Conservation (phyloP, 2,797 vertebrate genomes). For the Coregonus ussuriensis region DNA sequence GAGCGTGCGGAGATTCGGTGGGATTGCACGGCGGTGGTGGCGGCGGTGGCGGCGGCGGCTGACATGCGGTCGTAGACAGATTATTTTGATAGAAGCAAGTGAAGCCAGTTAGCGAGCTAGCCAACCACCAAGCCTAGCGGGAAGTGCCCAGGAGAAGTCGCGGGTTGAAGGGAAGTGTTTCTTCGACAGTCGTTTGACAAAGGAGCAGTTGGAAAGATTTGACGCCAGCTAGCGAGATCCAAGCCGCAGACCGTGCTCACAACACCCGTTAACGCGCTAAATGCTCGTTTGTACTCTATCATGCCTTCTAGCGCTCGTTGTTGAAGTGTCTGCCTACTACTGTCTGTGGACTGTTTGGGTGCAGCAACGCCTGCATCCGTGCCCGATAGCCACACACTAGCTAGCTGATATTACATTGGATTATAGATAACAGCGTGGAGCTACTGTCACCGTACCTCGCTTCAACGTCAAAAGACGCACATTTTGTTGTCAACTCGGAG, state of each 20-base stretch:
- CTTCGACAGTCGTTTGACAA: slow-evolving; percentile 19
- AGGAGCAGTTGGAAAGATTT: slow-evolving; percentile 16
- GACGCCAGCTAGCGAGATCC: not conserved
- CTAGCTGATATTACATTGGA: slow-evolving; percentile 25
- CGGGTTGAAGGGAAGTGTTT: slow-evolving; percentile 40
- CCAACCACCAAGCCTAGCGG: slow-evolving; percentile 34
- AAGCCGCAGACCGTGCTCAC: not conserved
- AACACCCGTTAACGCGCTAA: not conserved
- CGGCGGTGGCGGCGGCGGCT: no score
- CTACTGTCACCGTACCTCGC: no score
- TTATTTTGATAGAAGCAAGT: slow-evolving; percentile 15
- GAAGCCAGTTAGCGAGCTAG: slow-evolving; percentile 52
- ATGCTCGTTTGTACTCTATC: not conserved
- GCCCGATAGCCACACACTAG: slow-evolving; percentile 44
- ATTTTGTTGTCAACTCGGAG: not conserved
- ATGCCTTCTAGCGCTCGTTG: not conserved
- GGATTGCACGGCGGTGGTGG: not conserved
- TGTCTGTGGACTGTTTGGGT: slow-evolving; percentile 17
- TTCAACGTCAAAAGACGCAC: not conserved
- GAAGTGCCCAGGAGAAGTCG: not conserved
- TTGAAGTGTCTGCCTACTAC: slow-evolving; percentile 21
- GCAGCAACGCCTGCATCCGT: slow-evolving; percentile 11
- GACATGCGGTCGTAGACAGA: slow-evolving; percentile 10
- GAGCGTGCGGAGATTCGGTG: not conserved
- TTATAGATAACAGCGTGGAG: slow-evolving; percentile 16